Evolutionary conservation across 1,140 invertebrate species (phyloP).

Genomic region (Trichoplusia ni): DNA sequence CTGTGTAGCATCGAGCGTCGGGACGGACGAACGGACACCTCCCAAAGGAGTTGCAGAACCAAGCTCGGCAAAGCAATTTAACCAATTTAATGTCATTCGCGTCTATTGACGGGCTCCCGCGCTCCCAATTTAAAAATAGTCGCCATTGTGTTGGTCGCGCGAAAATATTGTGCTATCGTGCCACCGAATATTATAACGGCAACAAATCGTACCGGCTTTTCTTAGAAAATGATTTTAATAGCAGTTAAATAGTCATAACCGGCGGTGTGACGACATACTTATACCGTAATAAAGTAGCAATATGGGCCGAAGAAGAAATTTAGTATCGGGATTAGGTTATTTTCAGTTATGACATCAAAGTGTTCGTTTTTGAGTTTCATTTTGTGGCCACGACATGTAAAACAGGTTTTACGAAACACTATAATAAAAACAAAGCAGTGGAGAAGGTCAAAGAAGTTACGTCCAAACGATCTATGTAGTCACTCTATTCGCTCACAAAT

Average conservation of each 20-base stretch:
- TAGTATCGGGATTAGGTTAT: slow-evolving; percentile 45
- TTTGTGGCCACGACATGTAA: neutral
- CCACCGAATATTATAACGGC: slow-evolving; percentile 17
- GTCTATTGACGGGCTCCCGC: slow-evolving; percentile 71
- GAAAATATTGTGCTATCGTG: slow-evolving; percentile 46
- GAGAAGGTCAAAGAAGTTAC: too few relatives aligned
- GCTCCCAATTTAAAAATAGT: slow-evolving; percentile 78
- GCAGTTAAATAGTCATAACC: slow-evolving; percentile 61
- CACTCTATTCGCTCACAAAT: too few relatives aligned
- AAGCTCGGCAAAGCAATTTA: slow-evolving; percentile 75
- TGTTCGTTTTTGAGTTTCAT: slow-evolving; percentile 5
- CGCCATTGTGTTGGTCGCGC: slow-evolving; percentile 62
- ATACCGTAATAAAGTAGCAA: slow-evolving; percentile 58
- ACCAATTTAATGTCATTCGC: slow-evolving; percentile 79
- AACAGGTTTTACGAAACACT: neutral
- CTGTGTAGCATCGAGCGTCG: slow-evolving; percentile 27
- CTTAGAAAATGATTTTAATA: slow-evolving; percentile 64
- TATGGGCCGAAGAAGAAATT: slow-evolving; percentile 49
- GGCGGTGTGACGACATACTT: slow-evolving; percentile 55
- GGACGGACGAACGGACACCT: slow-evolving; percentile 50
- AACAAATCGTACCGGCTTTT: slow-evolving; percentile 35
- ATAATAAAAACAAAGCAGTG: too few relatives aligned
- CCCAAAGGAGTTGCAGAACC: slow-evolving; percentile 62
- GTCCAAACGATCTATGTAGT: too few relatives aligned
- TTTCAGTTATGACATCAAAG: slow-evolving; percentile 39